Base-by-base conservation (phyloP, 2,888 invertebrate genomes). In the Cephus rjabovi region DNA sequence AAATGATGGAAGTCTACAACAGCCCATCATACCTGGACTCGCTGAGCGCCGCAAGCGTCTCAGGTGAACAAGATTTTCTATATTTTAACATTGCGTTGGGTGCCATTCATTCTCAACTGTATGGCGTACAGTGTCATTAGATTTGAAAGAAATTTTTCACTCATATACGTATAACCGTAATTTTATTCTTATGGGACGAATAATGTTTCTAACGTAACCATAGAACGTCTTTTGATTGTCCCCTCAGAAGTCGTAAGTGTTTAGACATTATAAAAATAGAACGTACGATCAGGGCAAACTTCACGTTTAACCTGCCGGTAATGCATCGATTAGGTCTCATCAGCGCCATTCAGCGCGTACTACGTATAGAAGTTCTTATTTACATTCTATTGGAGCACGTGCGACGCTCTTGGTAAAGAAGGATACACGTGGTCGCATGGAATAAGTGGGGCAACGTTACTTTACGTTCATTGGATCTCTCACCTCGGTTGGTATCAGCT, bases 11-110 rank as follows among this genome's bases (percentile, higher is more conserved):
- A 77, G 79, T 73, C 81, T 80, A 77, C 89, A 86, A 79, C 87
- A 86, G 75, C 83, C 83, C 77, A 74, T 82, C 74, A 75, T 86
- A 77, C 88, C 89, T 33, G 92, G 92, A 80, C 87, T 92, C 79
- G 89, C 90, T 76, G 93, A 93, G 83, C 91, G 92, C 73, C 91
- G 93, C 68, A 92, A 89, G 85, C 90, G 92, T 77, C 92, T 93
- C 87, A 92, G 92, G 93, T 93, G 90, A 88, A 88, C 79, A 79
- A 34, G 79, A 74, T 37, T 69, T 79, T 74, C 31, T 74, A 74
- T 76, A 33, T 74, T 23, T 74, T 40, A 56, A 56, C 23, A 56
- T 56, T 56, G 56, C 23, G 56, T 56, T 23, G 56, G 56, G 56
- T 56, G 56, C 56, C 23, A 56, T 15, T 23, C 15, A 56, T 2